phyloP scores from a whole-genome alignment of 37 sponge, comb jelly and placozoan genomes.

The Bolinopsis microptera region DNA sequence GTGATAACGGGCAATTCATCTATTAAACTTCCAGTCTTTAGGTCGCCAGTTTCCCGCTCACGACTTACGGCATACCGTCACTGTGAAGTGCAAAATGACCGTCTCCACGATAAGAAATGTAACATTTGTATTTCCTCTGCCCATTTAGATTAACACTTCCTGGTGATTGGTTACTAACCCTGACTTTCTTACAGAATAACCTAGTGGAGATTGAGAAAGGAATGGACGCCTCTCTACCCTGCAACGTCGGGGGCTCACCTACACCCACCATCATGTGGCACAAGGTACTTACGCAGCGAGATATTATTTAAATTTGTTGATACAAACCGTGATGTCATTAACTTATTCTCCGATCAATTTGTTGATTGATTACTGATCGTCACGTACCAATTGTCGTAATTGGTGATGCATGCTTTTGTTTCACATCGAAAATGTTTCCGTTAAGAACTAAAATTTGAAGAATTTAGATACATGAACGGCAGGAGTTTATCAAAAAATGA shows the following conservation, averaged over 20 bases:
- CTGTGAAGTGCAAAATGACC: too few species aligned
- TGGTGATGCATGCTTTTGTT: background rate
- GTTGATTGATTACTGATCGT: background rate
- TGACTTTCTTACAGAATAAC: background rate
- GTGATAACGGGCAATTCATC: background rate
- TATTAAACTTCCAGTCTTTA: background rate
- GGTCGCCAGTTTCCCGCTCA: background rate
- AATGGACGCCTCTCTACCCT: constrained; percentile 40
- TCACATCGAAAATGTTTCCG: background rate
- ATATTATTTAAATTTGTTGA: background rate
- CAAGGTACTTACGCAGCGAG: background rate
- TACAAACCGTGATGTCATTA: too few species aligned
- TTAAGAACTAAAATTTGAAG: background rate
- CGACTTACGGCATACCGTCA: too few species aligned
- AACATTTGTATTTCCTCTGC: too few species aligned
- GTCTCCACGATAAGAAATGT: too few species aligned
- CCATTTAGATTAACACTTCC: too few species aligned
- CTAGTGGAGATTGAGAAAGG: constrained; percentile 12
- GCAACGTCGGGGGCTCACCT: constrained; percentile 25
- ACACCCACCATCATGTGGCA: constrained; percentile 45
- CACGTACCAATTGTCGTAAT: background rate
- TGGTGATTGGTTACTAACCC: too few species aligned
- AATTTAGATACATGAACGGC: too few species aligned
- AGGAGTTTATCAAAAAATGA: too few species aligned
- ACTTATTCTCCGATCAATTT: background rate